Evolutionary conservation across 30 jellyfish, hydroid and myxozoan species (phyloP).

Genomic region (Aurelia coerulea): DNA sequence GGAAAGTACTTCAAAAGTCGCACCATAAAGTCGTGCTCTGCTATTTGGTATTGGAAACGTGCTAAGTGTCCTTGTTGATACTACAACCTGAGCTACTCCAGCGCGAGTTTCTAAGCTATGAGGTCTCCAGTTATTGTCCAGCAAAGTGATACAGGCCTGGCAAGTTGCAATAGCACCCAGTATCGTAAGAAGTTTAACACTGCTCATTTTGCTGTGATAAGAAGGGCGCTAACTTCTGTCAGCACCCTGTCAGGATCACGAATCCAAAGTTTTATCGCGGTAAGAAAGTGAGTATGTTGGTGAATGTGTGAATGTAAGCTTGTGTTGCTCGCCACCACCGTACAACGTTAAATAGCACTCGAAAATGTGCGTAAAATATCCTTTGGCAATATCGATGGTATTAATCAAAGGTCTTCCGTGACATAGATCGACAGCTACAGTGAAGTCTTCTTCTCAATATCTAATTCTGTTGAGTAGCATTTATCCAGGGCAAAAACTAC

Average conservation of each 20-base stretch:
- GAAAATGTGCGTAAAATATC: background rate
- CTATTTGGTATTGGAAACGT: constrained; percentile 64
- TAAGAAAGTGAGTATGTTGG: constrained; percentile 13
- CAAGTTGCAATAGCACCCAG: constrained; percentile 46
- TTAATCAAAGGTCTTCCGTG: constrained; percentile 59
- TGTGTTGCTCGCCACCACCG: constrained; percentile 2
- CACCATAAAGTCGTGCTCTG: constrained; percentile 74
- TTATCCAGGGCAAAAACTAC: constrained; percentile 52
- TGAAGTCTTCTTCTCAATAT: constrained; percentile 38
- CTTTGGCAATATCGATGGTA: constrained; percentile 37
- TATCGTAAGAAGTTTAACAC: constrained; percentile 11
- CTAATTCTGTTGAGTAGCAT: constrained; percentile 58
- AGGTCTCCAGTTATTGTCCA: constrained; percentile 92
- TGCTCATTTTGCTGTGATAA: constrained; percentile 58
- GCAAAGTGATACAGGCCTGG: constrained; percentile 78
- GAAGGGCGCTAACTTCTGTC: constrained; percentile 74
- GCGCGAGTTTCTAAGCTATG: constrained; percentile 82
- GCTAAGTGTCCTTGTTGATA: constrained; percentile 77
- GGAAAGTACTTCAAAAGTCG: constrained; percentile 81
- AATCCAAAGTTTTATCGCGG: constrained; percentile 62
- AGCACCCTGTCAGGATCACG: constrained; percentile 82
- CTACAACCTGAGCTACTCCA: constrained; percentile 88
- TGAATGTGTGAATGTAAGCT: constrained; percentile 37
- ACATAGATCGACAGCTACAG: constrained; percentile 60
- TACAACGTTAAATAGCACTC: constrained; percentile 14